Percentiles rank a stretch among this genome's conserved stretches.
Conservation (phyloP, 2,888 invertebrate species). For the Sesia bembeciformis region DNA sequence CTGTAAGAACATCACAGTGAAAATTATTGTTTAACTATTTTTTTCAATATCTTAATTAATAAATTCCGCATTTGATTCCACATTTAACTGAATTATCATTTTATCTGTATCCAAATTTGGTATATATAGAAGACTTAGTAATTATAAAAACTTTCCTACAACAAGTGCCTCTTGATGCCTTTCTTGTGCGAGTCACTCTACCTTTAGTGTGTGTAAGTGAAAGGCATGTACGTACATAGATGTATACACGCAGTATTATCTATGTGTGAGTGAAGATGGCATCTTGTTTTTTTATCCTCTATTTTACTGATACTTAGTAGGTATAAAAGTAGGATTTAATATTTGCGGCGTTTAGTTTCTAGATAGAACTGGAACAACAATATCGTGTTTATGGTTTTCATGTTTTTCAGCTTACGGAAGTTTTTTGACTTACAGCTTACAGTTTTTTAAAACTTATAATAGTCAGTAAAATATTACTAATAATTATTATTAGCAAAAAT, state of each 20-base stretch:
- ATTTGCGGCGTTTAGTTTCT: slow-evolving; percentile 47
- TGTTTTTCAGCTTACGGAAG: slow-evolving; percentile 4
- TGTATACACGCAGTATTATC: slow-evolving; percentile 23
- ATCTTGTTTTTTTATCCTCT: slow-evolving; percentile 41
- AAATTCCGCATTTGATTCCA: slow-evolving; percentile 21
- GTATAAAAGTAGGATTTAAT: slow-evolving; percentile 49
- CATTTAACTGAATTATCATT: slow-evolving; percentile 17
- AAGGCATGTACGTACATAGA: slow-evolving; percentile 49
- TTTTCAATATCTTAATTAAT: background rate
- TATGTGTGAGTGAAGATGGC: slow-evolving; percentile 46
- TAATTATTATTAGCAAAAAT: too few relatives aligned
- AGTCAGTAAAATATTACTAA: too few relatives aligned
- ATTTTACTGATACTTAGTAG: slow-evolving; percentile 44
- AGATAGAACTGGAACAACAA: slow-evolving; percentile 20
- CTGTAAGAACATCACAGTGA: too few relatives aligned
- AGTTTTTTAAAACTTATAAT: too few relatives aligned
- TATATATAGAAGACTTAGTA: too few relatives aligned
- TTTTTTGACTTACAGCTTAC: background rate
- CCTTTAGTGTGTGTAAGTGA: slow-evolving; percentile 45
- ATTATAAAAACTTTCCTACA: too few relatives aligned
- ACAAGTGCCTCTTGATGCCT: background rate
- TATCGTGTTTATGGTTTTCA: slow-evolving; percentile 27
- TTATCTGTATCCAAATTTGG: slow-evolving; percentile 1
- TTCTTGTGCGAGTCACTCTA: background rate
- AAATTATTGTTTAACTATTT: too few relatives aligned